Evolutionary conservation across 2,113 vertebrate species (phyloP).

Genomic region (Lichenostomus cassidix): DNA sequence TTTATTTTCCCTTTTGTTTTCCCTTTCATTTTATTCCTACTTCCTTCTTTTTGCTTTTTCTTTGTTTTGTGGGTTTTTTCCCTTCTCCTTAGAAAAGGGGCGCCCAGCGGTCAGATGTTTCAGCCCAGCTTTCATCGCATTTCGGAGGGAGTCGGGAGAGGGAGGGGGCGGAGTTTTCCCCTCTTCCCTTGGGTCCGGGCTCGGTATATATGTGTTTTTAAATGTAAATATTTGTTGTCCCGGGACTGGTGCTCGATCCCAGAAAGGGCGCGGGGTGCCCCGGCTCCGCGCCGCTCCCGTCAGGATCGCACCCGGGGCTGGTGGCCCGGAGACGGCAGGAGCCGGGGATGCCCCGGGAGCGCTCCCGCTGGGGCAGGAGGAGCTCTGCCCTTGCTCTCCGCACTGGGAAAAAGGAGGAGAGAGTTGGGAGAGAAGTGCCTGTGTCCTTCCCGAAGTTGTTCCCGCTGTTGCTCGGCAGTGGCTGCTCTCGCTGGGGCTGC

Average conservation of each 20-base stretch:
- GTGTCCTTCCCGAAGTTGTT: neutral
- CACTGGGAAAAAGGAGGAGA: neutral
- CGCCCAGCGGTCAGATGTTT: neutral
- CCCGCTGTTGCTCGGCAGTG: neutral
- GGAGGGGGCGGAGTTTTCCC: conserved; percentile 33
- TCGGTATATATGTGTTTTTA: neutral
- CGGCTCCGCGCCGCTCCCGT: neutral
- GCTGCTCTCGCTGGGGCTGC: conserved; percentile 22
- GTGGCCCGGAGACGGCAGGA: neutral
- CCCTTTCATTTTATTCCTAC: neutral
- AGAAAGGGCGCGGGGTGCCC: neutral
- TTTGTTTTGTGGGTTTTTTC: neutral
- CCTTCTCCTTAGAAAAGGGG: neutral
- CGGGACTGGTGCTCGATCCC: neutral
- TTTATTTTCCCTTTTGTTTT: neutral
- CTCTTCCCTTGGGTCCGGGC: neutral
- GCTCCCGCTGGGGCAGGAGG: neutral
- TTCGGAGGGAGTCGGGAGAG: neutral
- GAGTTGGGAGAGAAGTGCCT: neutral
- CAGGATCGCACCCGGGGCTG: neutral
- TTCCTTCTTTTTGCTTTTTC: neutral
- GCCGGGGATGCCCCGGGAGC: neutral
- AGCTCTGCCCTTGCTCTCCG: neutral
- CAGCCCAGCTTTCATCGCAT: neutral
- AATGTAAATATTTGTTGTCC: conserved; percentile 20